A percentile compares a stretch with the other conserved stretches of the same genome.
Evolutionary conservation across 2,797 vertebrate genomes (phyloP).

Genomic region (Gambelia wislizenii): DNA sequence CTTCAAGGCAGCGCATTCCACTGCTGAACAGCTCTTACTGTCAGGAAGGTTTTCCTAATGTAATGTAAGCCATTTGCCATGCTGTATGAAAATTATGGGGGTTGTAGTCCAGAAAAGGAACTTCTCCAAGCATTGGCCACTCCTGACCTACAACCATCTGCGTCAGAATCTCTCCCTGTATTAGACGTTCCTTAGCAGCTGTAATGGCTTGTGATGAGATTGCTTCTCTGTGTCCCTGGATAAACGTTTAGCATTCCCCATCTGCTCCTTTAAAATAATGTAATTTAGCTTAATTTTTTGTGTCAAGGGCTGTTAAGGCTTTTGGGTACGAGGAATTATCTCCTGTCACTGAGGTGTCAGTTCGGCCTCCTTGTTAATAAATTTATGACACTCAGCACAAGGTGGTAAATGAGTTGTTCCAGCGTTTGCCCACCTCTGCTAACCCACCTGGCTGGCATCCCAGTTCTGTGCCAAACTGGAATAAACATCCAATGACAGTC

Average conservation of each 20-base stretch:
- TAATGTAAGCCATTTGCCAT: no score
- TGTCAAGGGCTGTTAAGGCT: slow-evolving; percentile 62
- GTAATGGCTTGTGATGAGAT: slow-evolving; percentile 13
- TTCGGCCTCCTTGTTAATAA: slow-evolving; percentile 58
- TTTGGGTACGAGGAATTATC: slow-evolving; percentile 63
- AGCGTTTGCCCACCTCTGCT: not conserved
- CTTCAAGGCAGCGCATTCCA: no score
- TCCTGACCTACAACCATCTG: no score
- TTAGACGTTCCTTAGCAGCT: not conserved
- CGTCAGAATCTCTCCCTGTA: fast-evolving
- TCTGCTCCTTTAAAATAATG: slow-evolving; percentile 69
- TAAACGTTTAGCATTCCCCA: slow-evolving; percentile 59
- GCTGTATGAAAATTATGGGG: not conserved
- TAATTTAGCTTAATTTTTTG: slow-evolving; percentile 70
- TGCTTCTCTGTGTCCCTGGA: slow-evolving; percentile 22
- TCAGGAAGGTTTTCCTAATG: no score
- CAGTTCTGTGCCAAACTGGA: fast-evolving
- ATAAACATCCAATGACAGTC: slow-evolving; percentile 44
- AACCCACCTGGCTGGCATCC: slow-evolving; percentile 32
- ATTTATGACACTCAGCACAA: slow-evolving; percentile 48
- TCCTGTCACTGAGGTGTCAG: slow-evolving; percentile 66
- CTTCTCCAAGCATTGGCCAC: no score
- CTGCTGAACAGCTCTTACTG: no score
- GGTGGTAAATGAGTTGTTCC: slow-evolving; percentile 48
- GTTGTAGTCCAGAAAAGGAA: not conserved